Percentiles rank a stretch among this genome's conserved stretches.
Conservation (phyloP, 2,888 invertebrate genomes). For the Drosophila seclusa region DNA sequence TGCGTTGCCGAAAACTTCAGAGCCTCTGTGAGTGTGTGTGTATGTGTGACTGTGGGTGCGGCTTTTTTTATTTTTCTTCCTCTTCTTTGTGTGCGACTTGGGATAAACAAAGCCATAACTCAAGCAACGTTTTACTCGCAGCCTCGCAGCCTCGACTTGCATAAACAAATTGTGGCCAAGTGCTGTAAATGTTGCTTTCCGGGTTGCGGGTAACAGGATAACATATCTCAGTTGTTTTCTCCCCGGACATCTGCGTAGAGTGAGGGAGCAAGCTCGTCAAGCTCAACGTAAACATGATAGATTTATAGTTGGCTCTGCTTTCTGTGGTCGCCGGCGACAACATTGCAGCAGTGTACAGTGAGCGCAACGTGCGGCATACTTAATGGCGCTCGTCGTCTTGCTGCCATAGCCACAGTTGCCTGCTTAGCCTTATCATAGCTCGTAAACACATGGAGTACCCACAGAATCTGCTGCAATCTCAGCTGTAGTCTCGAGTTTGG, state of each 20-base stretch:
- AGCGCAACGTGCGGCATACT: conserved; percentile 68
- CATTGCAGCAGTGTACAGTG: conserved; percentile 52
- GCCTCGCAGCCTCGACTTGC: conserved; percentile 63
- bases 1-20: conserved; percentile 60
- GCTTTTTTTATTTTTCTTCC: conserved; percentile 39
- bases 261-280: conserved; percentile 63
- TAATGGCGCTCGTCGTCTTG: conserved; percentile 49
- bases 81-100: conserved; percentile 61
- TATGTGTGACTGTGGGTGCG: conserved; percentile 9
- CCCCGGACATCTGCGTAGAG: conserved; percentile 32
- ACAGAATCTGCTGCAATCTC: conserved; percentile 55
- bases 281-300: conserved; percentile 74
- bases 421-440: conserved; percentile 69
- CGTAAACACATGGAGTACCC: conserved; percentile 69
- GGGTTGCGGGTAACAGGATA: conserved; percentile 14
- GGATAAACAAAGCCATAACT: conserved; percentile 81
- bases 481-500: conserved; percentile 36
- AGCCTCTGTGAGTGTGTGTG: conserved; percentile 13
- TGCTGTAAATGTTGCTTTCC: conserved; percentile 42
- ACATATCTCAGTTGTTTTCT: conserved; percentile 9
- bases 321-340: conserved; percentile 61
- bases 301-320: conserved; percentile 70
- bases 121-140: conserved; percentile 75
- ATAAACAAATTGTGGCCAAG: conserved; percentile 75
- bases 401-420: conserved; percentile 19